Conservation (phyloP, 2,113 vertebrate genomes). For the Ammodytes dubius region DNA sequence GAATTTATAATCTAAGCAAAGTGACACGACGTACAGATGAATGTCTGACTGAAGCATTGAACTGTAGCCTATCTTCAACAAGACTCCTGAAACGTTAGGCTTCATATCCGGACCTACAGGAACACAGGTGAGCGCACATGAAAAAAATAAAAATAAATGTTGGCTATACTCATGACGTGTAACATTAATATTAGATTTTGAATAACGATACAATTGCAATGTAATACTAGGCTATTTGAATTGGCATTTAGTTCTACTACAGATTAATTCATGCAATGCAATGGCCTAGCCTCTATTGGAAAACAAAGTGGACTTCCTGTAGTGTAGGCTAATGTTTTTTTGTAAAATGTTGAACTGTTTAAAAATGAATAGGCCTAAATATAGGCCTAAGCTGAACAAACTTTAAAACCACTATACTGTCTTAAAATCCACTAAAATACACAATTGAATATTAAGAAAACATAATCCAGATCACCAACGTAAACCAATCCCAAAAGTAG, state of each 20-base stretch:
- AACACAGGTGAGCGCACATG: not conserved
- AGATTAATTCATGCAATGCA: too few relatives aligned
- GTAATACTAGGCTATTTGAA: too few relatives aligned
- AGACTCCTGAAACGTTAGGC: not conserved
- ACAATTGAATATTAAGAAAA: not conserved
- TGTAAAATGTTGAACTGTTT: too few relatives aligned
- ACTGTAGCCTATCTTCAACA: not conserved
- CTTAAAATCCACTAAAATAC: not conserved
- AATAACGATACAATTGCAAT: too few relatives aligned
- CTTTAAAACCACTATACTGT: not conserved
- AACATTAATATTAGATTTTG: not conserved
- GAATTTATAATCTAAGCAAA: not conserved
- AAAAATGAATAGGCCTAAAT: too few relatives aligned
- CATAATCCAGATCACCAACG: not conserved
- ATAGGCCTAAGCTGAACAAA: too few relatives aligned
- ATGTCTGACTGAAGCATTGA: not conserved
- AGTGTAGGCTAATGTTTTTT: too few relatives aligned
- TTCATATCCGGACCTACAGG: not conserved
- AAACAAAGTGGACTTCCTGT: too few relatives aligned
- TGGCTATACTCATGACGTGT: too few relatives aligned
- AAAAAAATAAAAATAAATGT: not conserved
- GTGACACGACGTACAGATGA: not conserved
- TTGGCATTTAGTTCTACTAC: too few relatives aligned
- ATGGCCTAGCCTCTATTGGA: too few relatives aligned
- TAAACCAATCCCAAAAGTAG: not conserved